These are phyloP conservation scores for Euwallacea fornicatus DNA, from an alignment of 1,140 invertebrate genomes.

Conservation along the genomic window DNA sequence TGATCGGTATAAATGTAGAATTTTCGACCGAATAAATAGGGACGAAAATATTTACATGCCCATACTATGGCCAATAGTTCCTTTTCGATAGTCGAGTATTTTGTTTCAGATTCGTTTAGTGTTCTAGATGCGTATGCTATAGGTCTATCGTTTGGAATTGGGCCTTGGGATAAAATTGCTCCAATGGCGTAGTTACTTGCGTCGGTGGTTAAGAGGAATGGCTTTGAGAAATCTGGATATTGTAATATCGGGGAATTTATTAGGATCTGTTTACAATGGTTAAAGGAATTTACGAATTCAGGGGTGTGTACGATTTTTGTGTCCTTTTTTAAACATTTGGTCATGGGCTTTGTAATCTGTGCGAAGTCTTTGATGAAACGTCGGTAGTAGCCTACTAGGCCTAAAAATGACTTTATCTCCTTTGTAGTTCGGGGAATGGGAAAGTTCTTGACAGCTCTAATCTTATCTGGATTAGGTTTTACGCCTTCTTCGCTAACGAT, in stretches of 20 bases:
- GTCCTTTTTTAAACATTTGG: slow-evolving; percentile 20
- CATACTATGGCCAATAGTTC: slow-evolving; percentile 28
- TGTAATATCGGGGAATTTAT: slow-evolving; percentile 43
- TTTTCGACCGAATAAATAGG: slow-evolving; percentile 26
- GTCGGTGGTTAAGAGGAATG: slow-evolving; percentile 51
- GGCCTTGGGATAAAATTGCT: slow-evolving; percentile 49
- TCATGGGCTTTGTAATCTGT: slow-evolving; percentile 28
- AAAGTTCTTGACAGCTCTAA: slow-evolving; percentile 21
- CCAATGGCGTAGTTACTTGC: slow-evolving; percentile 49
- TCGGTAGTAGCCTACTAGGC: slow-evolving; percentile 18
- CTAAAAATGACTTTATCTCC: slow-evolving; percentile 30
- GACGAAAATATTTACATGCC: slow-evolving; percentile 31
- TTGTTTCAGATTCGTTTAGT: slow-evolving; percentile 23
- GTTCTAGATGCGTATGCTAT: slow-evolving; percentile 20
- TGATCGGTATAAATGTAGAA: slow-evolving; percentile 34
- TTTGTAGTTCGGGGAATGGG: slow-evolving; percentile 27
- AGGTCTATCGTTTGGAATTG: slow-evolving; percentile 6
- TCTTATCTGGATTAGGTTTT: slow-evolving; percentile 26
- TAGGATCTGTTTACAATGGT: slow-evolving; percentile 3
- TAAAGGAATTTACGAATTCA: slow-evolving; percentile 11
- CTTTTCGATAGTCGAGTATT: slow-evolving; percentile 30
- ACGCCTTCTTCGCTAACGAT: slow-evolving; percentile 19
- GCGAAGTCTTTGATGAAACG: slow-evolving; percentile 28
- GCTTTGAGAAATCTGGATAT: slow-evolving; percentile 50
- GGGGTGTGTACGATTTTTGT: background rate